Evolutionary conservation across 53 echinoderm and acorn worm genomes (phyloP).

Genomic region (Stichopus horrens): DNA sequence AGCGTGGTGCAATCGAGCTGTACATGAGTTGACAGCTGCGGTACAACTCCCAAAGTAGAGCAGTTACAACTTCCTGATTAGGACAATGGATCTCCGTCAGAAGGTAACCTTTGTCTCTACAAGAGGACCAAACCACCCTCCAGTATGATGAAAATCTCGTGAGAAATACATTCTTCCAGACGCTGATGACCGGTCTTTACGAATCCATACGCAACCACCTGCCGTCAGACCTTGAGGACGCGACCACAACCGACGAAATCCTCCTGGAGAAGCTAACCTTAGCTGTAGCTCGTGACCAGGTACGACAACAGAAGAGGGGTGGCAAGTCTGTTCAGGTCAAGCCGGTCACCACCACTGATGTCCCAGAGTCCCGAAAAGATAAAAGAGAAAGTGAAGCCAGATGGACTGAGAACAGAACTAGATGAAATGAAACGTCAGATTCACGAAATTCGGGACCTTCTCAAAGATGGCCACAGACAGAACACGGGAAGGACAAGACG

Average conservation of each 20-base stretch:
- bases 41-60: slow-evolving; percentile 29
- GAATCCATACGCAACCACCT: slow-evolving; percentile 45
- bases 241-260: not conserved
- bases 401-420: not conserved
- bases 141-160: slow-evolving; percentile 46
- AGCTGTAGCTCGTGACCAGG: not conserved
- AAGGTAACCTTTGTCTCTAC: slow-evolving; percentile 50
- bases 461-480: too few species aligned
- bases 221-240: slow-evolving; percentile 8
- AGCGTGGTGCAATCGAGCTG: slow-evolving; percentile 21
- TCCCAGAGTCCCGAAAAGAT: not conserved
- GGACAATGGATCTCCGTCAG: slow-evolving; percentile 50
- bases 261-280: slow-evolving; percentile 3
- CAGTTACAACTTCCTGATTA: slow-evolving; percentile 47
- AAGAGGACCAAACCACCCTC: slow-evolving; percentile 43
- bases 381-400: not conserved
- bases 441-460: too few species aligned
- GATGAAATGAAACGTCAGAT: too few species aligned
- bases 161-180: slow-evolving; percentile 51
- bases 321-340: not conserved
- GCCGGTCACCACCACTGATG: not conserved
- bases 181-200: slow-evolving; percentile 50
- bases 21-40: slow-evolving; percentile 56
- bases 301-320: slow-evolving; percentile 6
- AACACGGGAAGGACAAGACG: not conserved